Evolutionary conservation across 30 jellyfish, hydroid and myxozoan species (phyloP).

Genomic region (Aurelia coerulea): DNA sequence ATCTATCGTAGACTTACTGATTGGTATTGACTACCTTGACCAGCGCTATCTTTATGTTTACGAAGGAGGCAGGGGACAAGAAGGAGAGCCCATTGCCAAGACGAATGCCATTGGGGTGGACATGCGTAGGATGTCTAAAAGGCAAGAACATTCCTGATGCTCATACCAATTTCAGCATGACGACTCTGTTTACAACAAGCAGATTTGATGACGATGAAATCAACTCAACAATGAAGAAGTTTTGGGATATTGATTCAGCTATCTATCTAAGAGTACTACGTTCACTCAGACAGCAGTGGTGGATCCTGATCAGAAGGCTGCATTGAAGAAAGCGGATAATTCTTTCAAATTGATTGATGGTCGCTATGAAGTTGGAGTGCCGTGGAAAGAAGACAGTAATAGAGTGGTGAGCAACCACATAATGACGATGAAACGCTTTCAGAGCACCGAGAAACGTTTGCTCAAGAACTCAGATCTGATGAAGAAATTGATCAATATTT

Average conservation of each 20-base stretch:
- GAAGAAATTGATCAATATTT: constrained; percentile 5
- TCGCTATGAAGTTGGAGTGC: constrained; percentile 48
- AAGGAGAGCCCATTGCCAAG: too few relatives aligned
- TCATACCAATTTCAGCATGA: too few relatives aligned
- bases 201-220: neutral
- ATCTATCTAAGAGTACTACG: neutral
- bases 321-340: constrained; percentile 23
- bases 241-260: neutral
- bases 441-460: constrained; percentile 40
- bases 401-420: constrained; percentile 11
- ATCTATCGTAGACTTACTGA: constrained; percentile 32
- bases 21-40: constrained; percentile 11
- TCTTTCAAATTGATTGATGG: constrained; percentile 26
- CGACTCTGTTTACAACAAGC: neutral
- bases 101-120: too few relatives aligned
- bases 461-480: constrained; percentile 32
- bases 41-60: neutral
- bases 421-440: constrained; percentile 44
- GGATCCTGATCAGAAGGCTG: constrained; percentile 4
- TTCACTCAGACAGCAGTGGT: neutral
- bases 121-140: too few relatives aligned
- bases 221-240: neutral
- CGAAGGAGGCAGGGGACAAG: neutral
- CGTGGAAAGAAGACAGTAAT: constrained; percentile 17
- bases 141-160: too few relatives aligned